A percentile compares a stretch with the other conserved stretches of the same genome.
These are phyloP conservation scores for Drosophila mimica DNA, from an alignment of 2,888 invertebrate species.

Conservation along the genomic window DNA sequence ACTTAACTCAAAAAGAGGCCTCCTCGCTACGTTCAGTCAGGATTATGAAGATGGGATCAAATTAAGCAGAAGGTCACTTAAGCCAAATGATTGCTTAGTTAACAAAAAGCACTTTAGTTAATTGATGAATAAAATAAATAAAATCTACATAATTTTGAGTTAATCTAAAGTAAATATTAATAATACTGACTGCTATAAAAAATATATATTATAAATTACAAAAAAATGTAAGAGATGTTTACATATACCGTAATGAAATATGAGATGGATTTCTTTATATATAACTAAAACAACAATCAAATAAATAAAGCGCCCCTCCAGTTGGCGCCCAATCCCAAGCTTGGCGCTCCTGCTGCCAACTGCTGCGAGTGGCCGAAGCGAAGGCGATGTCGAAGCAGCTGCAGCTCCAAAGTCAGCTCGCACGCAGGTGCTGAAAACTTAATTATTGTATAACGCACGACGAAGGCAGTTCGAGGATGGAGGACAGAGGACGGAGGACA, in stretches of 20 bases:
- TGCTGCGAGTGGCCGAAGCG: slow-evolving; percentile 20
- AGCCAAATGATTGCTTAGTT: background rate
- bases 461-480: slow-evolving; percentile 22
- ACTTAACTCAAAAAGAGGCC: background rate
- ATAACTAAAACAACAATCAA: no score
- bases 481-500: slow-evolving; percentile 6
- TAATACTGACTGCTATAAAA: background rate
- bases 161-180: background rate
- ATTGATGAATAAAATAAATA: background rate
- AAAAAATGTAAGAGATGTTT: background rate
- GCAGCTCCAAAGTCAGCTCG: slow-evolving; percentile 50
- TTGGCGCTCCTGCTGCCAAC: slow-evolving; percentile 25
- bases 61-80: background rate
- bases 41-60: background rate
- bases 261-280: no score
- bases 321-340: slow-evolving; percentile 21
- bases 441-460: slow-evolving; percentile 79
- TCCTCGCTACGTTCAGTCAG: background rate
- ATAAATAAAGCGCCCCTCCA: background rate
- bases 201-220: background rate
- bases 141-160: background rate
- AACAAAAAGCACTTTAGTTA: background rate
- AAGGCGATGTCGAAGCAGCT: slow-evolving; percentile 37
- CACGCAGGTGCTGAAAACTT: slow-evolving; percentile 81
- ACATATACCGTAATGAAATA: background rate